Base-by-base conservation (phyloP, 1,140 invertebrate genomes). In the Gryllus bimaculatus region DNA sequence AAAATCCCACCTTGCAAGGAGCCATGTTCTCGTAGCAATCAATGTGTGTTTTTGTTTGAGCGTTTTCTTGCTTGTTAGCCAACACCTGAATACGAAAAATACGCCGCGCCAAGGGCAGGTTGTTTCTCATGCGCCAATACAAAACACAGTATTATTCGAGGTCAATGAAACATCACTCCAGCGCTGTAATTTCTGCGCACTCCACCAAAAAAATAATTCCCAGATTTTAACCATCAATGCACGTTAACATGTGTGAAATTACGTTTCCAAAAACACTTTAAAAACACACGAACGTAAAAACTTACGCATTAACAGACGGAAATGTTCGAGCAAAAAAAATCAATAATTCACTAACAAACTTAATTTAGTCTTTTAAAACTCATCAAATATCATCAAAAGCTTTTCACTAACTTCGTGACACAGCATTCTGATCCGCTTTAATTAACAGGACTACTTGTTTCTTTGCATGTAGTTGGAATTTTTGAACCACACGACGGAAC, bases 61-160 rank as follows among this genome's bases (percentile, higher is more conserved):
- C 54, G 18, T 66, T 10, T 66, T 66, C 18, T 66, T 10, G 54
- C 18, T 66, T 13, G 10, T 66, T 18, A 66, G 48, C 76, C n/a
- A 47, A 18, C 47, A 48, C 76, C n/a, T 77, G n/a, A 21, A n/a
- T 48, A 4, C n/a, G 78, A n/a, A 79, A 79, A 79, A 79, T 79
- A 75, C 49, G 78, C 39, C 73, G 26, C 83, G 83, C 83, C 85
- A 86, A 86, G 85, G 86, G 83, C 85, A 85, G 80, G 74, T 80
- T 80, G 79, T 83, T 84, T 86, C 85, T 86, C 84, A 86, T 84
- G 85, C 85, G 86, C n/a, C 85, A 86, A 86, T 86, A 85, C 81
- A 82, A 83, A 84, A 85, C 81, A 83, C 82, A 79, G 79, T 79
- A 82, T 82, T 82, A 84, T 84, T 84, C 83, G 83, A 84, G 84